Evolutionary conservation across 1,140 invertebrate genomes (phyloP).

Genomic region (Mycetomoellerius zeteki): DNA sequence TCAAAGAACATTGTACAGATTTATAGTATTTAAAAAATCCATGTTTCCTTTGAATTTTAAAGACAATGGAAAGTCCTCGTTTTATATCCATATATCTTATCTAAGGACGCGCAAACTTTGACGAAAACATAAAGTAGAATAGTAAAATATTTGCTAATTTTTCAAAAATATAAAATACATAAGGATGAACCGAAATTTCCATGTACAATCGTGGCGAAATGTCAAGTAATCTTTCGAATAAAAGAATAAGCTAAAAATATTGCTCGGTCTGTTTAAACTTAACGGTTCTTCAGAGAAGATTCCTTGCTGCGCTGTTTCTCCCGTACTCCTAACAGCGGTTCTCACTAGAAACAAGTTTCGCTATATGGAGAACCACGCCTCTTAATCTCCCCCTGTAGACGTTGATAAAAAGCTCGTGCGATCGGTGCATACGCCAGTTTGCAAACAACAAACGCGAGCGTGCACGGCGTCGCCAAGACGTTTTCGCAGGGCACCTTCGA

Average conservation of each 20-base stretch:
- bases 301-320: neutral
- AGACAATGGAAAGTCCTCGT: neutral
- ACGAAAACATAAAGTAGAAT: neutral
- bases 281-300: neutral
- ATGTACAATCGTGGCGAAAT: neutral
- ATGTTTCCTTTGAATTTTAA: conserved; percentile 10
- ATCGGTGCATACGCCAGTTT: conserved; percentile 41
- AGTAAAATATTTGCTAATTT: neutral
- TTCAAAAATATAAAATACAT: neutral
- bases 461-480: conserved; percentile 24
- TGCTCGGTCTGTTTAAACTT: neutral
- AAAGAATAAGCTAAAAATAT: neutral
- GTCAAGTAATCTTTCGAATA: neutral
- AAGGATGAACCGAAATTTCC: neutral
- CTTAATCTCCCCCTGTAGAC: conserved; percentile 64
- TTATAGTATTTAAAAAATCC: neutral
- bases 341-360: conserved; percentile 19
- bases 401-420: conserved; percentile 57
- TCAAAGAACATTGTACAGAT: neutral
- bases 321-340: conserved; percentile 17
- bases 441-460: conserved; percentile 56
- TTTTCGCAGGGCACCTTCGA: conserved; percentile 43
- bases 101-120: neutral
- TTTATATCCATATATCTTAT: neutral
- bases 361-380: conserved; percentile 60